phyloP scores from a whole-genome alignment of 2,113 vertebrate species.

The Empidonax alnorum region DNA sequence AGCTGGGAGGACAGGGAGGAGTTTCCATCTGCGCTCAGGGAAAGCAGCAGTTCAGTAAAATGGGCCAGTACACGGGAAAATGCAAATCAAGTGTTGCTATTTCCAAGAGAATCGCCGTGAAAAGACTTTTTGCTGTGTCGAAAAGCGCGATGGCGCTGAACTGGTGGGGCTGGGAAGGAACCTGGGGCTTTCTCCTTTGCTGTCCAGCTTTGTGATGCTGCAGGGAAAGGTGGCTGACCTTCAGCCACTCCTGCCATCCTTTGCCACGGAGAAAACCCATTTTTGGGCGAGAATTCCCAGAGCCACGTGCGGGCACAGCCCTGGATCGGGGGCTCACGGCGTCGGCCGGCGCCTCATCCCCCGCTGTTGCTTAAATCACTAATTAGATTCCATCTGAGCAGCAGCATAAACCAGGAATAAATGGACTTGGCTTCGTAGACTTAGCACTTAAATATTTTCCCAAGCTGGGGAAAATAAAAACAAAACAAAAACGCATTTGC shows the following conservation, averaged over 20 bases:
- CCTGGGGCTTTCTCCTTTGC: not conserved
- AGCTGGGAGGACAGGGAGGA: not conserved
- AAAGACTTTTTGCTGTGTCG: fast-evolving
- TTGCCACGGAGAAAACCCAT: fast-evolving
- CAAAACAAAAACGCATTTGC: constrained; percentile 14
- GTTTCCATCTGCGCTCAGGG: not conserved
- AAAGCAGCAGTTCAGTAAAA: not conserved
- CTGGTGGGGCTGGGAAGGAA: not conserved
- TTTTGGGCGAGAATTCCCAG: not conserved
- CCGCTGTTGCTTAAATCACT: not conserved
- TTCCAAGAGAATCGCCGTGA: not conserved
- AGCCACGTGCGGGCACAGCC: not conserved
- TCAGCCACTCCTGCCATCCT: not conserved
- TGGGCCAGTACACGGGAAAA: not conserved
- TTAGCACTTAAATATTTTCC: constrained; percentile 56
- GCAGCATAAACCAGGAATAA: constrained; percentile 7
- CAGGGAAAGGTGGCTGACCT: not conserved
- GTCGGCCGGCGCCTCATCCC: fast-evolving
- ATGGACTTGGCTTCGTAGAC: constrained; percentile 45
- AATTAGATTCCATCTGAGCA: constrained; percentile 5
- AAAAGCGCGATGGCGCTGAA: fast-evolving
- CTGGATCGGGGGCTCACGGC: fast-evolving
- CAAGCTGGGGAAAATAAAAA: not conserved
- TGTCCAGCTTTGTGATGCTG: fast-evolving
- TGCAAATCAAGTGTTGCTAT: not conserved